These are phyloP conservation scores for Copsychus sechellarum DNA, from an alignment of 2,113 vertebrate genomes.

Conservation along the genomic window DNA sequence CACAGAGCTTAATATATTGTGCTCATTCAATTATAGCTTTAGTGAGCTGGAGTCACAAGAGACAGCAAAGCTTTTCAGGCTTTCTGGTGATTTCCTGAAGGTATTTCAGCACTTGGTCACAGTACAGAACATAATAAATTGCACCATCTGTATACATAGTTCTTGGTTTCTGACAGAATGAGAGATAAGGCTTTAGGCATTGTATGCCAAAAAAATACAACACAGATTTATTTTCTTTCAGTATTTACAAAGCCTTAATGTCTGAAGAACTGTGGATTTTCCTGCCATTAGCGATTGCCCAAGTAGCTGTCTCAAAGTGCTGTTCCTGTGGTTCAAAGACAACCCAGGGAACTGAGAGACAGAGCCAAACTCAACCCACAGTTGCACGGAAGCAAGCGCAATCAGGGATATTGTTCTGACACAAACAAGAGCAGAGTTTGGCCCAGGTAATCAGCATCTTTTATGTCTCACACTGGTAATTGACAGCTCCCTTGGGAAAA, in stretches of 20 bases:
- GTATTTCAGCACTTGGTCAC: conserved; percentile 62
- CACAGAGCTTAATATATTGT: conserved; percentile 31
- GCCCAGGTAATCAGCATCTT: conserved; percentile 10
- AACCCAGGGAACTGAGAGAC: not conserved
- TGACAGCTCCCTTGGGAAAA: not conserved
- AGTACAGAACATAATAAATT: conserved; percentile 48
- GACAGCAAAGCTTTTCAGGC: conserved; percentile 54
- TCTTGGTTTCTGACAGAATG: conserved; percentile 57
- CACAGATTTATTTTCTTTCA: conserved; percentile 49
- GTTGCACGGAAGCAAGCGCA: not conserved
- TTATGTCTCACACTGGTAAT: not conserved
- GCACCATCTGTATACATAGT: conserved; percentile 42
- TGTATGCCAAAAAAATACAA: conserved; percentile 47
- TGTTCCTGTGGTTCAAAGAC: not conserved
- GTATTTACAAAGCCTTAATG: conserved; percentile 54
- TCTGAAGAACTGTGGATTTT: conserved; percentile 45
- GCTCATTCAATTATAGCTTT: conserved; percentile 59
- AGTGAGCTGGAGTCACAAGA: conserved; percentile 52
- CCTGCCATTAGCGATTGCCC: conserved; percentile 40
- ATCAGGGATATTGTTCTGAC: not conserved
- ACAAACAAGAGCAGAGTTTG: conserved; percentile 5
- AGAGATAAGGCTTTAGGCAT: conserved; percentile 52
- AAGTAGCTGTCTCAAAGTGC: not conserved
- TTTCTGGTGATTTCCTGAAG: conserved; percentile 63
- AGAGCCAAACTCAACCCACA: not conserved